Base-by-base conservation (phyloP, 2,888 invertebrate species). In the Tachina lurida region DNA sequence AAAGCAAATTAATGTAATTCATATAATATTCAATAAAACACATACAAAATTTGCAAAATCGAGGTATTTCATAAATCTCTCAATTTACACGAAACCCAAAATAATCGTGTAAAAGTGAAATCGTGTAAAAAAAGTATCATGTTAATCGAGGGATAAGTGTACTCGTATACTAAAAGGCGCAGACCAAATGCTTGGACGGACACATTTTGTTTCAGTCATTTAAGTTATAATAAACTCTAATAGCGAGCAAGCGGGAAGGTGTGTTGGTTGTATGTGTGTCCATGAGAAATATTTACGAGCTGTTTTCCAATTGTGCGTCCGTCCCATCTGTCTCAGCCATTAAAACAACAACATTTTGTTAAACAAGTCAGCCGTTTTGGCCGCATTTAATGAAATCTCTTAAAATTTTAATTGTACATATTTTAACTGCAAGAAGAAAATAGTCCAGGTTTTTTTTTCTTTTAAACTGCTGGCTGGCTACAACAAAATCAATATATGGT, bases 391-490 rank as follows among this genome's bases (percentile, higher is more conserved):
- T 68, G 45, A 74, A 81, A 81, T 81, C 81, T 68, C 45, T 81
- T 75, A 52, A 81, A 68, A 54, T 68, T 81, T 81, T 81, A 81
- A 81, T 81, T 81, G 68, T 81, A 62, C 54, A 62, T 81, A 62
- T 68, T 75, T 81, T 43, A 75, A 81, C 68, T 52, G 15, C 67
- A 81, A 74, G 60, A 41, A 10, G 7, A 54, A 39, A 70, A 60
- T 60, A 60, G 49, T 63, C 47, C 10, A 56, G 3, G 63, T 39
- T 31, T 65, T 71, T 54, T 39, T 4, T 22, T n/a, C n/a, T n/a
- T 56, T 65, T 13, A 67, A 19, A 39, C 15, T 13, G 71, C 54
- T 71, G 70, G 41, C 22, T 17, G 31, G 31, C 31, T 31, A 31
- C 31, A 31, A 71, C 8, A 22, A 54, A 63, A 52, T 77, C 41